phyloP scores from a whole-genome alignment of 1,140 invertebrate species.

The Fragariocoptes setiger region DNA sequence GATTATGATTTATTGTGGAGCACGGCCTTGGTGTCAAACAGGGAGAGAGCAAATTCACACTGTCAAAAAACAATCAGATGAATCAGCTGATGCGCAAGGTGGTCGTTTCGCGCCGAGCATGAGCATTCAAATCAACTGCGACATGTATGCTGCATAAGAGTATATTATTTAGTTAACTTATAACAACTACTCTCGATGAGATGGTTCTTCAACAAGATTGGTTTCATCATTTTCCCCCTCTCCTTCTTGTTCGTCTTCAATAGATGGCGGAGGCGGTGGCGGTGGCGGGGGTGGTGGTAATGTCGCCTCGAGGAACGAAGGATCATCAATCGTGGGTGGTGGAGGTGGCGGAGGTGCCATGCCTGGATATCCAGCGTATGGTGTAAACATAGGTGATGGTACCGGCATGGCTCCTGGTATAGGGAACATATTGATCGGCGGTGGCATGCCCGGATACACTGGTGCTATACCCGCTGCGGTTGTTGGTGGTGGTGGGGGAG shows the following conservation, averaged over 20 bases:
- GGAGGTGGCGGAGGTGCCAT: constrained; percentile 11
- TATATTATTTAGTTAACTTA: no score
- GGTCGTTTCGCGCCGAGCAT: no score
- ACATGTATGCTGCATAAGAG: no score
- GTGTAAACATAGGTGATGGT: neutral
- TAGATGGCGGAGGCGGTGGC: constrained; percentile 12
- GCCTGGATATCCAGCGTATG: neutral
- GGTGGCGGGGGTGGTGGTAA: no score
- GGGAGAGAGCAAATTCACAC: no score
- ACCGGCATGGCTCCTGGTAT: neutral
- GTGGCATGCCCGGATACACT: neutral
- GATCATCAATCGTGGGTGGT: constrained; percentile 13
- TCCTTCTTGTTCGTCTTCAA: neutral
- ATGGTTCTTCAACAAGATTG: neutral
- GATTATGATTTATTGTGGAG: no score
- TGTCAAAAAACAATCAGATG: no score
- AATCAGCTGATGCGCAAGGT: no score
- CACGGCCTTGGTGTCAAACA: no score
- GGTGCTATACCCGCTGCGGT: constrained; percentile 11
- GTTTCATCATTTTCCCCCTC: neutral
- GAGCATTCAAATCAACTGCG: no score
- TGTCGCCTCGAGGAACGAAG: constrained; percentile 19
- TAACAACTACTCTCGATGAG: no score
- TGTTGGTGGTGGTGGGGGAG: no score
- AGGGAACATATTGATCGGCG: neutral